Percentiles rank a stretch among this genome's conserved stretches.
Evolutionary conservation across 2,797 vertebrate species (phyloP).

Genomic region (Psittacula echo): DNA sequence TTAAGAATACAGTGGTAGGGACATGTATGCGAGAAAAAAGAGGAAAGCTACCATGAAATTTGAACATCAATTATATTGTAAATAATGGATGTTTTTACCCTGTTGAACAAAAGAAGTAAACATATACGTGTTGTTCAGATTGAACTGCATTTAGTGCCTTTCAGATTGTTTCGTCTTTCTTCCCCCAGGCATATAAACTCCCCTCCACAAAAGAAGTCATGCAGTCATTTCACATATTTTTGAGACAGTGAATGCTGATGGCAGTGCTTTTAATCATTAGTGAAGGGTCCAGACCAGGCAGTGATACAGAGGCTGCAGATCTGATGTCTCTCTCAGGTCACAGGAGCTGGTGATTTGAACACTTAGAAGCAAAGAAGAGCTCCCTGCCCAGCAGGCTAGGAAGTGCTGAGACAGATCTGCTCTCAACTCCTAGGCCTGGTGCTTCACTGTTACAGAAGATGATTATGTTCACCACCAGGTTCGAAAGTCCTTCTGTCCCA

Average conservation of each 20-base stretch:
- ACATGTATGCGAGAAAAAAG: background rate
- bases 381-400: background rate
- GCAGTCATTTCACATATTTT: background rate
- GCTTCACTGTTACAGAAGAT: background rate
- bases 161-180: background rate
- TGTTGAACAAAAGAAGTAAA: background rate
- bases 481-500: background rate
- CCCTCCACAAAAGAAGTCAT: background rate
- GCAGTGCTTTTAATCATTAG: background rate
- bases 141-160: background rate
- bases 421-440: background rate
- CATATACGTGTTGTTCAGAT: background rate
- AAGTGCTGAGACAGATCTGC: background rate
- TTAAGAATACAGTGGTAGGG: background rate
- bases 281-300: background rate
- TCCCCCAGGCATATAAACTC: background rate
- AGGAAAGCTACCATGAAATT: background rate
- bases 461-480: background rate
- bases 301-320: background rate
- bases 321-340: background rate
- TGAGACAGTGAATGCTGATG: background rate
- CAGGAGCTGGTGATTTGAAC: background rate
- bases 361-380: background rate
- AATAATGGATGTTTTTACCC: background rate
- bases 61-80: background rate